phyloP scores from a whole-genome alignment of 2,113 vertebrate species.

The Colistium nudipinnis region DNA sequence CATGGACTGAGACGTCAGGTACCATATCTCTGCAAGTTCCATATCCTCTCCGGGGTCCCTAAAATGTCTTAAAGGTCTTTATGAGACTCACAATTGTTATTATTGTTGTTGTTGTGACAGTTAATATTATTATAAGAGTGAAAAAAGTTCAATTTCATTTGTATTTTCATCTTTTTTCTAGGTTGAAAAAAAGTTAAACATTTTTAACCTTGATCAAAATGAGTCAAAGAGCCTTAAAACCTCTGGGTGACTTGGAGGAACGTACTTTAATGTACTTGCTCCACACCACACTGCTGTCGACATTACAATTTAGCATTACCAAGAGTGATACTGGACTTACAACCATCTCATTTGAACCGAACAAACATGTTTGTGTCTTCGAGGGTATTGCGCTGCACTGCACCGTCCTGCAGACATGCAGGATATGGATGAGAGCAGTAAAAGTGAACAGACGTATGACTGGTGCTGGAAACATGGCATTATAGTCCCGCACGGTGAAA shows the following conservation, averaged over 20 bases:
- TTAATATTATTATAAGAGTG: too few relatives aligned
- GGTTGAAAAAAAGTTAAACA: too few relatives aligned
- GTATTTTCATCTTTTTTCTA: too few relatives aligned
- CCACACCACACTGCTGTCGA: background rate
- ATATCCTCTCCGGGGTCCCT: background rate
- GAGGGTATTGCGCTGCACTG: background rate
- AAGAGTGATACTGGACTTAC: background rate
- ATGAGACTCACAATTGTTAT: constrained; percentile 11
- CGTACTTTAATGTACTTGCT: too few relatives aligned
- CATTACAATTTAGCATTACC: background rate
- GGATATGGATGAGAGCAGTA: background rate
- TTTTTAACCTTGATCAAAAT: too few relatives aligned
- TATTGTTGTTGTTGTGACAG: too few relatives aligned
- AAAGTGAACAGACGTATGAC: background rate
- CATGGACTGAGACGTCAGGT: background rate
- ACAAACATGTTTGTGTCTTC: background rate
- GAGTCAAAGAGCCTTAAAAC: background rate
- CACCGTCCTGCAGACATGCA: background rate
- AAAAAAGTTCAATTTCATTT: too few relatives aligned
- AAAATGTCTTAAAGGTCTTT: background rate
- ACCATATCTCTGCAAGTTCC: background rate
- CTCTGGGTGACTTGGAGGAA: background rate
- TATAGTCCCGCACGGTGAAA: background rate
- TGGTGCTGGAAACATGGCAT: background rate
- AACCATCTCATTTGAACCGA: background rate